Conservation (phyloP, 2,888 invertebrate genomes). For the Chloroclysta siterata region DNA sequence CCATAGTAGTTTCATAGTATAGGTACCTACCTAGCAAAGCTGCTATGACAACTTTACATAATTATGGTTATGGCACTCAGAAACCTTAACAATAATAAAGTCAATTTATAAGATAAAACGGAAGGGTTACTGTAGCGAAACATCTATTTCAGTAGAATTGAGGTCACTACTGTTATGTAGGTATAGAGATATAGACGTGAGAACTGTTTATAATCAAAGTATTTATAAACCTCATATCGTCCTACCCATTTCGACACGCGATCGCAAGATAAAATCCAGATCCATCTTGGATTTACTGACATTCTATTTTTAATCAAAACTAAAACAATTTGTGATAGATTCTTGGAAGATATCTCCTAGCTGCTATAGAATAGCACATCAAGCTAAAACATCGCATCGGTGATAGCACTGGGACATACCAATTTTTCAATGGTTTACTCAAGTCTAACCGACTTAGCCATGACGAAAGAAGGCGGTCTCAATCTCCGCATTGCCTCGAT, state of each 20-base stretch:
- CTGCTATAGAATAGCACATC: too few species aligned
- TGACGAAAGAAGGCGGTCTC: too few species aligned
- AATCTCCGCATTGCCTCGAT: too few species aligned
- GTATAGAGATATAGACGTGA: conserved; percentile 6
- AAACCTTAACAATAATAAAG: not conserved
- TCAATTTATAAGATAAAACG: too few species aligned
- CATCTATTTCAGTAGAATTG: conserved; percentile 24
- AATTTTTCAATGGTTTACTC: too few species aligned
- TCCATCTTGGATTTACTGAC: conserved; percentile 19
- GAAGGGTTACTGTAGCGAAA: conserved; percentile 5
- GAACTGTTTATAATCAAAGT: conserved; percentile 35
- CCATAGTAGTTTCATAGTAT: too few species aligned
- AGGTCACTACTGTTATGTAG: conserved; percentile 9
- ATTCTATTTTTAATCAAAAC: not conserved
- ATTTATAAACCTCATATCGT: conserved; percentile 25
- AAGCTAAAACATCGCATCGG: too few species aligned
- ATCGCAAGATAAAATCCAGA: conserved; percentile 27
- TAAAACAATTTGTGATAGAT: not conserved
- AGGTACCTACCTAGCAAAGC: too few species aligned
- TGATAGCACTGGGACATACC: too few species aligned
- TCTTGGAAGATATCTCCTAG: too few species aligned
- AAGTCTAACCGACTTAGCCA: too few species aligned
- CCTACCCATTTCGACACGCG: conserved; percentile 20
- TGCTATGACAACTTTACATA: too few species aligned
- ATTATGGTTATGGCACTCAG: not conserved